A percentile compares a stretch with the other conserved stretches of the same genome.
phyloP scores from a whole-genome alignment of 2,113 vertebrate species.

The Oncorhynchus mykiss region DNA sequence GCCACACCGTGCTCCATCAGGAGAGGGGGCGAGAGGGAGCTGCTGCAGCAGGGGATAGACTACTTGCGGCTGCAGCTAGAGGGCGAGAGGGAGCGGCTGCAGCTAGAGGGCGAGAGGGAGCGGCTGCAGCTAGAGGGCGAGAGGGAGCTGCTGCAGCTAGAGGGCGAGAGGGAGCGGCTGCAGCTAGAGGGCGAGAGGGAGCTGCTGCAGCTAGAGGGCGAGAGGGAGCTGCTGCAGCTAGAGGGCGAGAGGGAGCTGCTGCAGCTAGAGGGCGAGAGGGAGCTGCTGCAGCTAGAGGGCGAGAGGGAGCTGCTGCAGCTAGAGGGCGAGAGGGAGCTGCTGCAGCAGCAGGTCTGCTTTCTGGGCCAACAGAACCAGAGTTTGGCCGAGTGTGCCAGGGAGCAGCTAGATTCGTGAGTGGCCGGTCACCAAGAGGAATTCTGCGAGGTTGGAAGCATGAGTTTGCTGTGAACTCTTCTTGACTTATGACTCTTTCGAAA shows the following conservation, averaged over 20 bases:
- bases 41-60: no score
- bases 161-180: no score
- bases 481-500: not conserved
- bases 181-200: no score
- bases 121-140: no score
- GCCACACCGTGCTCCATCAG: slow-evolving; percentile 47
- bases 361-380: slow-evolving; percentile 70
- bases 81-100: no score
- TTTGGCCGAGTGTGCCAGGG: slow-evolving; percentile 65
- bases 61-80: no score
- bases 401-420: slow-evolving; percentile 77
- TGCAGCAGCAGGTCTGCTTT: slow-evolving; percentile 63
- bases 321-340: slow-evolving; percentile 68
- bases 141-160: no score
- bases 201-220: no score
- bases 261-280: no score
- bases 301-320: no score
- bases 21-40: not conserved
- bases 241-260: no score
- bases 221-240: not conserved
- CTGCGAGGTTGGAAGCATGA: slow-evolving; percentile 37
- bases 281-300: slow-evolving; percentile 5
- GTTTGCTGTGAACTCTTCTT: slow-evolving; percentile 48
- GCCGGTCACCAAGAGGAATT: slow-evolving; percentile 9
- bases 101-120: no score